Percentiles rank a stretch among this genome's conserved stretches.
These are phyloP conservation scores for Nomada ruficornis DNA, from an alignment of 2,888 invertebrate species.

Conservation along the genomic window DNA sequence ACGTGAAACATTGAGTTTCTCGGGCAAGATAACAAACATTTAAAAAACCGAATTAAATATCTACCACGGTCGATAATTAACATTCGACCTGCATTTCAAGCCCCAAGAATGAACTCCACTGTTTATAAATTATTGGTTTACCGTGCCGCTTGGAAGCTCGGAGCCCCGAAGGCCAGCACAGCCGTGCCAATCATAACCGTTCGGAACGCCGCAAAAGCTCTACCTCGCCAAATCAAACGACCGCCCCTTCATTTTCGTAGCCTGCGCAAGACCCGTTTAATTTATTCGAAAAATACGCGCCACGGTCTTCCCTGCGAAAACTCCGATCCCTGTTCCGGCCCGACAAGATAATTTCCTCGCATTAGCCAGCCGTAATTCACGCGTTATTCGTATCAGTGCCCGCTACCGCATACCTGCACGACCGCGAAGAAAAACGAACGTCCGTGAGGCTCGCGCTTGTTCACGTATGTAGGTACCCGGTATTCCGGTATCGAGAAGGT, in stretches of 20 bases:
- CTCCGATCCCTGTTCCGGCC: background rate
- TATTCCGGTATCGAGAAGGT: constrained; percentile 8
- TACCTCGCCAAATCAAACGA: background rate
- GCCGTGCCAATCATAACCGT: background rate
- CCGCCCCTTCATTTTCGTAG: background rate
- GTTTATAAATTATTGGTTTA: too few species aligned
- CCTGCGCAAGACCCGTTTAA: background rate
- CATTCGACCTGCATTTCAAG: too few species aligned
- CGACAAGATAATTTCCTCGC: constrained; percentile 44
- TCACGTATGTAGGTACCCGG: background rate
- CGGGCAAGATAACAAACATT: too few species aligned
- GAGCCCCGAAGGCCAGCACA: background rate
- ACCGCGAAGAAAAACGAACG: constrained; percentile 16
- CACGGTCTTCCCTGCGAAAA: background rate
- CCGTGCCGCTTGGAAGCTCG: background rate
- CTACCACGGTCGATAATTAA: too few species aligned
- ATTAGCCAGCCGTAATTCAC: constrained; percentile 24
- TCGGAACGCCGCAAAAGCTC: background rate
- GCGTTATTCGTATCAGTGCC: constrained; percentile 26
- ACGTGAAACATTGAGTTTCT: too few species aligned
- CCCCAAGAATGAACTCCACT: too few species aligned
- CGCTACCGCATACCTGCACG: constrained; percentile 41
- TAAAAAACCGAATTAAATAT: too few species aligned
- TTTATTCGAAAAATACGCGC: background rate
- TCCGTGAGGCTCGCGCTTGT: constrained; percentile 12